phyloP scores from a whole-genome alignment of 1,140 invertebrate genomes.

The Solenopsis fugax region DNA sequence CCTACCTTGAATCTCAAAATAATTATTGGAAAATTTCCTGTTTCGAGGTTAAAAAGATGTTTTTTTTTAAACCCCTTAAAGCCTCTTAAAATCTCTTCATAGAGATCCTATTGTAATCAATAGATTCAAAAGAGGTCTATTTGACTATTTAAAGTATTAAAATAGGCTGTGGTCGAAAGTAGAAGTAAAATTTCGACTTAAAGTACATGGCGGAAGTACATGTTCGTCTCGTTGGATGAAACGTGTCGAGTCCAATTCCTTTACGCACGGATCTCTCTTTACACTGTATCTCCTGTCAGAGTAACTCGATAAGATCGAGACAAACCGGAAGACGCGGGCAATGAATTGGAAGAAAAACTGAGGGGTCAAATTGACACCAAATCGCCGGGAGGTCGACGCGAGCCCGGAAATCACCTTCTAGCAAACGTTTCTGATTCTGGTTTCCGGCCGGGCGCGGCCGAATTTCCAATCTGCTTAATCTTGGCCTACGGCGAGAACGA shows the following conservation, averaged over 20 bases:
- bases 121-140: no score
- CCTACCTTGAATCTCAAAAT: no score
- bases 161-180: no score
- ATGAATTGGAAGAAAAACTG: constrained; percentile 49
- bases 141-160: no score
- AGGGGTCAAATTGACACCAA: constrained; percentile 46
- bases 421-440: constrained; percentile 62
- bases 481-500: constrained; percentile 4
- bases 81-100: no score
- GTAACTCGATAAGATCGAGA: constrained; percentile 64
- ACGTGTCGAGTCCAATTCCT: not conserved
- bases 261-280: not conserved
- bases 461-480: constrained; percentile 64
- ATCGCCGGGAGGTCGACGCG: constrained; percentile 21
- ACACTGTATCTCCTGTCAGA: constrained; percentile 21
- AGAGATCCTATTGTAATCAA: no score
- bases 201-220: not conserved
- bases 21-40: no score
- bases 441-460: constrained; percentile 44
- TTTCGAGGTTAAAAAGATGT: no score
- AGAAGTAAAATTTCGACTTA: no score
- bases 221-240: not conserved
- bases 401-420: constrained; percentile 56
- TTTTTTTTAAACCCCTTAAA: no score
- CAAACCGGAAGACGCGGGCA: constrained; percentile 37